Evolutionary conservation across 1,140 invertebrate genomes (phyloP), one percentile per base, ranked within the genome.

Genomic region (Hypothenemus hampei): DNA sequence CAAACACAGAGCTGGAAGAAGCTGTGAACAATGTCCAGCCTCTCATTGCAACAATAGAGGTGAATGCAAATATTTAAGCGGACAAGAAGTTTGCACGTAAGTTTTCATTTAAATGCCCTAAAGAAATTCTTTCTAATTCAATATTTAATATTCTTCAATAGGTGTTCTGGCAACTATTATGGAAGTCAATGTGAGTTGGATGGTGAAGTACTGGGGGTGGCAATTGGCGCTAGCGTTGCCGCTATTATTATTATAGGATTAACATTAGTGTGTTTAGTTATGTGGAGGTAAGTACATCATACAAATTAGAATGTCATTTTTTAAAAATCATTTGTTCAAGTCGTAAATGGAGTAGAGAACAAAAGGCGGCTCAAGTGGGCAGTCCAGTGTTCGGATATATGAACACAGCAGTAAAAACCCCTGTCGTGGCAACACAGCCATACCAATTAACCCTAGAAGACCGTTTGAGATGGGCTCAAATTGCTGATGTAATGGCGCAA

Each of bases 131-230:
- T n/a, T n/a, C n/a, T n/a, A n/a, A 1, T 37, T 37, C 15, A 11
- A 11, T 11, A 37, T 7, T 10, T 37, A 37, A n/a, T n/a, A 10
- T 11, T 37, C 6, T 37, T 16, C 8, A 20, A 19, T 69, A 89
- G 86, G 54, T 93, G 91, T 66, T 77, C 80, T 22, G 86, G 88
- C 0, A 91, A 87, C 62, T 93, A 89, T 69, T 93, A 93, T 68
- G 91, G 91, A 1, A 78, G 81, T 1, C 81, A 87, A 64, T 94
- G 92, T 69, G 91, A 94, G 70, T 82, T 93, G 31, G 92, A 95
- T 66, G 91, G 89, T 6, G 91, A 94, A 75, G 90, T 94, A 36
- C 71, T 95, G 21, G 90, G 87, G 0, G 91, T 93, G 15, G 89
- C 91, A 0, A 84, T 93, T 53, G 91, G 91, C 11, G 91, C 90